A percentile compares a stretch with the other conserved stretches of the same genome.
These are phyloP conservation scores for Onthophagus taurus DNA, from an alignment of 1,140 invertebrate species.

Conservation along the genomic window DNA sequence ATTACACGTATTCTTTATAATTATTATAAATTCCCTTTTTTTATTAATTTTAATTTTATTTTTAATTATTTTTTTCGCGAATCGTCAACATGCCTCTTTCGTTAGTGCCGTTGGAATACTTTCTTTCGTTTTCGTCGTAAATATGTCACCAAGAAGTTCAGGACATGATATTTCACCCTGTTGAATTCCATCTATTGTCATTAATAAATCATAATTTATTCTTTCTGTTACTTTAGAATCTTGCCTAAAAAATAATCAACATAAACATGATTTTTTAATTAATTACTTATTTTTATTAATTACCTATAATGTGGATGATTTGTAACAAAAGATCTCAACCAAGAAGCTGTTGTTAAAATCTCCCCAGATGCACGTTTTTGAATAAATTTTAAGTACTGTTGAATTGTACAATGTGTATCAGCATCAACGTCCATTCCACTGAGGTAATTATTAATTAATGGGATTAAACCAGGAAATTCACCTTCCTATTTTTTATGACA, in stretches of 20 bases:
- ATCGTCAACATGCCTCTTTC: conserved; percentile 40
- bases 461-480: conserved; percentile 90
- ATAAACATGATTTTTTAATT: background rate
- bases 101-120: conserved; percentile 62
- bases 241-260: conserved; percentile 44
- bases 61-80: too few relatives aligned
- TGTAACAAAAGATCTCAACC: conserved; percentile 86
- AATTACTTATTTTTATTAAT: conserved; percentile 25
- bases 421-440: conserved; percentile 91
- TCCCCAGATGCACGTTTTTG: conserved; percentile 80
- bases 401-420: conserved; percentile 92
- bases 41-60: too few relatives aligned
- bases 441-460: conserved; percentile 88
- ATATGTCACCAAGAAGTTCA: conserved; percentile 61
- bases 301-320: conserved; percentile 85
- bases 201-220: conserved; percentile 91
- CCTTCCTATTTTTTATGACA: conserved; percentile 47
- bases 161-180: conserved; percentile 61
- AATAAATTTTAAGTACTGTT: conserved; percentile 94
- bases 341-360: conserved; percentile 77
- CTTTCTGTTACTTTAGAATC: conserved; percentile 83
- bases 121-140: conserved; percentile 68
- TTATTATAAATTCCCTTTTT: too few relatives aligned
- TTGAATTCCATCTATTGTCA: conserved; percentile 63
- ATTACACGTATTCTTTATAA: too few relatives aligned